These are phyloP conservation scores for Colletes collaris DNA, from an alignment of 2,888 invertebrate species.

Conservation along the genomic window DNA sequence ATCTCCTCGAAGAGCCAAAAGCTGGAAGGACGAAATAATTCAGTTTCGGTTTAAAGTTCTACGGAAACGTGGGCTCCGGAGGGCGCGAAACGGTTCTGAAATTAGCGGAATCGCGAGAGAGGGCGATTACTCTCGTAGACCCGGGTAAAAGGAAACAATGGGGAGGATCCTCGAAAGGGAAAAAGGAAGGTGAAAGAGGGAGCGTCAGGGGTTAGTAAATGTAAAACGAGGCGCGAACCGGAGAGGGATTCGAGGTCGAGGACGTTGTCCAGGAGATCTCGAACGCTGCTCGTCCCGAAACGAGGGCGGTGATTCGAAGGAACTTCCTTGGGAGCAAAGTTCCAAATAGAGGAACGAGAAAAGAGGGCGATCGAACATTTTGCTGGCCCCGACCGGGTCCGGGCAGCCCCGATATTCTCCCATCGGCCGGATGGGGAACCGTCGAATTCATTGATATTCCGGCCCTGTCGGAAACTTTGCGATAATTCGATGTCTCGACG, in stretches of 20 bases:
- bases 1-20: no score
- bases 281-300: background rate
- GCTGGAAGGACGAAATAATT: no score
- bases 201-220: no score
- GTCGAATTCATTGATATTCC: slow-evolving; percentile 65
- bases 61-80: no score
- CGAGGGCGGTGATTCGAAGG: slow-evolving; percentile 31
- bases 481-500: slow-evolving; percentile 73
- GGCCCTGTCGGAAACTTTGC: slow-evolving; percentile 64
- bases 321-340: slow-evolving; percentile 11
- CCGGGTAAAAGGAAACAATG: slow-evolving; percentile 11
- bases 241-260: no score
- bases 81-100: no score
- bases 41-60: no score
- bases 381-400: slow-evolving; percentile 30
- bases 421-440: background rate
- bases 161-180: background rate
- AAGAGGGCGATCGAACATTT: slow-evolving; percentile 15
- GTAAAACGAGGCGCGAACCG: no score
- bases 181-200: background rate
- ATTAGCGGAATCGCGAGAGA: no score
- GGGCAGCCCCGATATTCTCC: slow-evolving; percentile 25
- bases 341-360: no score
- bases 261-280: no score
- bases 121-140: background rate